Percentiles rank a stretch among this genome's conserved stretches.
These are phyloP conservation scores for Lonchura striata DNA, from an alignment of 2,113 vertebrate species.

Conservation along the genomic window DNA sequence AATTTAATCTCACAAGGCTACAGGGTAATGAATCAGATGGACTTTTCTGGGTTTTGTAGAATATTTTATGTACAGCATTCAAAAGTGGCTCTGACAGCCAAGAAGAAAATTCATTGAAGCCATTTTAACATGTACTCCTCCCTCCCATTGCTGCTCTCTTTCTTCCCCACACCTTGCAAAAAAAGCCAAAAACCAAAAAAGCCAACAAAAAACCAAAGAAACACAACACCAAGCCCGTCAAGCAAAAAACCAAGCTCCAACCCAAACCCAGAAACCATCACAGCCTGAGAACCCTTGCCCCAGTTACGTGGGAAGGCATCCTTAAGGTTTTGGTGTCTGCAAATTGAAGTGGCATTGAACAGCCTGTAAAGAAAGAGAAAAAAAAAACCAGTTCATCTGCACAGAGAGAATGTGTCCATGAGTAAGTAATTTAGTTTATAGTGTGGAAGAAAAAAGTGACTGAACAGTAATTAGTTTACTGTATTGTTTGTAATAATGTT, in stretches of 20 bases:
- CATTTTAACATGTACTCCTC: fast-evolving
- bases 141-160: background rate
- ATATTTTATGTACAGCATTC: background rate
- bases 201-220: background rate
- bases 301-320: background rate
- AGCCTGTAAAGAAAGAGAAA: background rate
- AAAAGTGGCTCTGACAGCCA: background rate
- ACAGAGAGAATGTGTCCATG: background rate
- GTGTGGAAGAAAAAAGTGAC: background rate
- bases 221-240: fast-evolving
- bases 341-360: background rate
- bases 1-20: background rate
- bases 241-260: background rate
- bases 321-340: background rate
- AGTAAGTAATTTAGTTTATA: background rate
- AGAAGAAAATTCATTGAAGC: background rate
- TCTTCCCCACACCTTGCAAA: fast-evolving
- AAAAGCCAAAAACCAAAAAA: background rate
- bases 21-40: background rate
- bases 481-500: slow-evolving; percentile 10
- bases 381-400: background rate
- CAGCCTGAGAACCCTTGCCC: background rate
- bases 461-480: slow-evolving; percentile 9
- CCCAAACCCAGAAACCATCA: background rate
- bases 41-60: background rate